phyloP scores from a whole-genome alignment of 2,888 invertebrate genomes.

The Alentia gelatinosa region DNA sequence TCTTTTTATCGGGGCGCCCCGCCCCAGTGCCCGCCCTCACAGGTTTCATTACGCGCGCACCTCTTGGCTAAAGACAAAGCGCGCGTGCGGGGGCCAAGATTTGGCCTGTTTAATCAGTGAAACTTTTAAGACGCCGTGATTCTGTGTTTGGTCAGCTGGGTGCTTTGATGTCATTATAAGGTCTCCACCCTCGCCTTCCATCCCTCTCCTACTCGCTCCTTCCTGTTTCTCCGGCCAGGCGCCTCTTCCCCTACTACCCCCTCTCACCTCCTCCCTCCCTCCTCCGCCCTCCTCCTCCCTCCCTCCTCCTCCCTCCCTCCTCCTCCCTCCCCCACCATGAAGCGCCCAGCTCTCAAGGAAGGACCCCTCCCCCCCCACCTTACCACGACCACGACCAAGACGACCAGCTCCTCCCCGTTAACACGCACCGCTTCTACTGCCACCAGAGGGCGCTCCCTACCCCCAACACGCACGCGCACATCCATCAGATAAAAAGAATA shows the following conservation, averaged over 20 bases:
- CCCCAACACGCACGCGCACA: too few relatives aligned
- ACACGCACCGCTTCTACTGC: too few relatives aligned
- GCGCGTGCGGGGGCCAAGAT: constrained; percentile 17
- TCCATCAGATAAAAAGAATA: too few relatives aligned
- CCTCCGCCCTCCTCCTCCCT: background rate
- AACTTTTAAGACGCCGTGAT: constrained; percentile 47
- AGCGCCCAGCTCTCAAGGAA: background rate
- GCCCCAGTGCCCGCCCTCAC: background rate
- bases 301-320: background rate
- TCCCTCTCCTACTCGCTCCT: too few relatives aligned
- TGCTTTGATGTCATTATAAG: constrained; percentile 49
- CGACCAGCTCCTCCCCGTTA: too few relatives aligned
- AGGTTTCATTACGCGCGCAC: constrained; percentile 32
- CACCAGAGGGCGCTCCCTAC: too few relatives aligned
- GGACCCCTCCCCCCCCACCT: too few relatives aligned
- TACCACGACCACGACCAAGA: too few relatives aligned
- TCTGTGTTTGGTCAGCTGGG: constrained; percentile 46
- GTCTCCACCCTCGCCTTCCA: background rate
- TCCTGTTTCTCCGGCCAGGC: too few relatives aligned
- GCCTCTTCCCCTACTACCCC: background rate
- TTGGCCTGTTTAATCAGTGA: constrained; percentile 45
- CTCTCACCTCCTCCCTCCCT: background rate
- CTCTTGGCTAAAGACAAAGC: constrained; percentile 24
- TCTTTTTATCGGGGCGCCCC: background rate
- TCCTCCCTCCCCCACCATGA: background rate